Percentiles rank a stretch among this genome's conserved stretches.
These are phyloP conservation scores for Pristionchus japonicus DNA, from an alignment of 2,888 invertebrate species.

Conservation along the genomic window DNA sequence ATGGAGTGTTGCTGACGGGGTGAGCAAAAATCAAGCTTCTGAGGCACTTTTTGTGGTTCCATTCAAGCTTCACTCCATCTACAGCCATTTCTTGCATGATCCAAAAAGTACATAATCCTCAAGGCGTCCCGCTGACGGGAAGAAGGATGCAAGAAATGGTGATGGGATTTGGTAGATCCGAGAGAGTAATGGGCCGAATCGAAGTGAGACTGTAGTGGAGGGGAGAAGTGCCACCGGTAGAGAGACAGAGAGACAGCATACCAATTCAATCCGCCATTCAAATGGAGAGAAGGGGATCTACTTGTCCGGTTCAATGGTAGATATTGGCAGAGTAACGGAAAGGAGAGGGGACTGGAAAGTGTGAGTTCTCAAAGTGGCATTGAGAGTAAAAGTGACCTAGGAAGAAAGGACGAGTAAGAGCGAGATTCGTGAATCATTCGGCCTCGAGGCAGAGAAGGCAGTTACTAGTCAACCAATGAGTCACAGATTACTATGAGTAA, in stretches of 20 bases:
- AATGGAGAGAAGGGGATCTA: not conserved
- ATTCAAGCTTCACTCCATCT: too few species aligned
- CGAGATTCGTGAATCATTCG: conserved; percentile 20
- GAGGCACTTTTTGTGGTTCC: too few species aligned
- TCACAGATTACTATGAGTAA: not conserved
- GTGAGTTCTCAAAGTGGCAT: conserved; percentile 20
- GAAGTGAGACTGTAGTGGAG: conserved; percentile 11
- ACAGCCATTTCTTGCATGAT: too few species aligned
- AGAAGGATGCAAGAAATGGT: not conserved
- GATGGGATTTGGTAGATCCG: not conserved
- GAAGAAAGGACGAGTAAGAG: not conserved
- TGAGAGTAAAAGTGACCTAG: conserved; percentile 41
- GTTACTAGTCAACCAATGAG: not conserved
- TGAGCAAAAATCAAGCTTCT: conserved; percentile 45
- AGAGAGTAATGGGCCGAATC: conserved; percentile 34
- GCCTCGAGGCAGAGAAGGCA: not conserved
- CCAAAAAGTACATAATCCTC: not conserved
- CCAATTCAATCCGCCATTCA: conserved; percentile 24
- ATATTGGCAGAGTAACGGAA: conserved; percentile 34
- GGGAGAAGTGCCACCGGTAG: conserved; percentile 17
- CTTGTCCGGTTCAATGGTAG: not conserved
- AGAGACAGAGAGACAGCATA: not conserved
- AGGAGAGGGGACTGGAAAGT: not conserved
- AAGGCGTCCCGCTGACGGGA: not conserved
- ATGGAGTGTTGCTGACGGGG: conserved; percentile 74